Conservation (phyloP, 35 echinoderm and acorn worm species). For the Heliocidaris erythrogramma region DNA sequence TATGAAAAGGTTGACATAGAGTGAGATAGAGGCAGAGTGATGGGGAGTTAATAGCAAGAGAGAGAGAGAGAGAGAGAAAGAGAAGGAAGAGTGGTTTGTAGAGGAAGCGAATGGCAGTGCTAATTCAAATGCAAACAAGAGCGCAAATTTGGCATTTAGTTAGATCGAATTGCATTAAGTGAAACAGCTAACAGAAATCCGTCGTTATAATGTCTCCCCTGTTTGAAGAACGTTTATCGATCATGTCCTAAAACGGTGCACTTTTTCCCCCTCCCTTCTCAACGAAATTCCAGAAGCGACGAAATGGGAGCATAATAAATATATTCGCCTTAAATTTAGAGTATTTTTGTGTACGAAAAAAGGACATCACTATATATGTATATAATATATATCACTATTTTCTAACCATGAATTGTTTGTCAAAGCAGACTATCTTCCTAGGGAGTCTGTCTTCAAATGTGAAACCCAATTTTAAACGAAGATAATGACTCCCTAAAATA, state of each 20-base stretch:
- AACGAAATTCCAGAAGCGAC: background rate
- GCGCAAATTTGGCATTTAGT: conserved; percentile 16
- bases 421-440: no score
- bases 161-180: conserved; percentile 10
- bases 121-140: conserved; percentile 12
- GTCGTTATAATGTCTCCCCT: background rate
- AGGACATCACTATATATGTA: no score
- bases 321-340: background rate
- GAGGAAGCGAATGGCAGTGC: background rate
- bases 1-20: background rate
- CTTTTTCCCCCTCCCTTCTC: background rate
- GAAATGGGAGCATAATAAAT: background rate
- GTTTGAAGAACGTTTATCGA: conserved; percentile 3
- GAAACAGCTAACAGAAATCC: background rate
- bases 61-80: background rate
- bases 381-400: no score
- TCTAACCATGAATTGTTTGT: no score
- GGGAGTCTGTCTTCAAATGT: no score
- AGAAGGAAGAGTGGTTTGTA: background rate
- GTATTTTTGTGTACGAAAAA: background rate
- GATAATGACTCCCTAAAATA: no score
- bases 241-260: background rate
- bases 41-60: background rate
- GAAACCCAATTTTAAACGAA: no score
- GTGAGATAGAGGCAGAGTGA: background rate